Conservation (phyloP, 2,113 vertebrate genomes). For the Gymnarchus niloticus region DNA sequence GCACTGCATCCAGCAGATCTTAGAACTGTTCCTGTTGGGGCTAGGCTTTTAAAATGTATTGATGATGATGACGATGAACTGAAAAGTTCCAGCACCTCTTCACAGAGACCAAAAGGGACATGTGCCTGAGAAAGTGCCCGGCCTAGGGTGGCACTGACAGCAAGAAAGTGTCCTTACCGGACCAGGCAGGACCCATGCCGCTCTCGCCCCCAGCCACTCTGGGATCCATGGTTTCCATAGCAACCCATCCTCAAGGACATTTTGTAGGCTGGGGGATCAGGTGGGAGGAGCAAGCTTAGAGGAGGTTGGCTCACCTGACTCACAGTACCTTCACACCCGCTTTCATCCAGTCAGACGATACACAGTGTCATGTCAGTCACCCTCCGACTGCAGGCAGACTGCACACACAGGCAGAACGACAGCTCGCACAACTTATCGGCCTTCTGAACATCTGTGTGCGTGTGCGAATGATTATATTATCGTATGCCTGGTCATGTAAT, state of each 20-base stretch:
- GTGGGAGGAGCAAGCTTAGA: slow-evolving; percentile 40
- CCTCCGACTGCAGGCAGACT: background rate
- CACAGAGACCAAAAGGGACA: background rate
- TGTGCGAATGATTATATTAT: background rate
- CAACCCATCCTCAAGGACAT: slow-evolving; percentile 67
- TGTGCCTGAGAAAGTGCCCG: background rate
- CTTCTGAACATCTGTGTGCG: background rate
- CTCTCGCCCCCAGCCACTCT: slow-evolving; percentile 57
- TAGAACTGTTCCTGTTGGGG: background rate
- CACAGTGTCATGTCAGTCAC: background rate
- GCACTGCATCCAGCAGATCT: background rate
- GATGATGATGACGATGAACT: background rate
- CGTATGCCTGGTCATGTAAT: background rate
- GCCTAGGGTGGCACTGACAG: background rate
- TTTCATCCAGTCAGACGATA: background rate
- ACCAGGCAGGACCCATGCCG: slow-evolving; percentile 31
- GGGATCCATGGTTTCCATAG: slow-evolving; percentile 65
- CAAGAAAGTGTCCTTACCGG: background rate
- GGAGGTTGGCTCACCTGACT: slow-evolving; percentile 27
- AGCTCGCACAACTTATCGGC: background rate
- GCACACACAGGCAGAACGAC: background rate
- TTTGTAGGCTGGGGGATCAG: slow-evolving; percentile 52
- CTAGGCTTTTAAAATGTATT: background rate
- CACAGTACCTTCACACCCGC: background rate
- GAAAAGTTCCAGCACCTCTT: background rate